Evolutionary conservation across 2,888 invertebrate genomes (phyloP), one percentile per base, ranked within the genome.

Genomic region (Orchesella flavescens): DNA sequence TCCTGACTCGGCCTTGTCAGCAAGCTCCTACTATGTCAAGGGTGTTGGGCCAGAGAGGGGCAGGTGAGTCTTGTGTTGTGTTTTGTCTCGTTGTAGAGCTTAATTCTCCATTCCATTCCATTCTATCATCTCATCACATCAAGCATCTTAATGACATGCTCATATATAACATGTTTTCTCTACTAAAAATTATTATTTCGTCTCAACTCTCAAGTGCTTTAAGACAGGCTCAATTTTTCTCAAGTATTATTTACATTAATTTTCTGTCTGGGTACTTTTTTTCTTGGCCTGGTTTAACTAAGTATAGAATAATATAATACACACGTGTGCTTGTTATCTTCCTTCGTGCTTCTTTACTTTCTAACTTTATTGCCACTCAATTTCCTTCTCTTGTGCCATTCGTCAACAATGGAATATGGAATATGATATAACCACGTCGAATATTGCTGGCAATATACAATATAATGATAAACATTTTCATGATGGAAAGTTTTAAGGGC

Each of bases 41-140:
- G 95, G 94, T 90, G 96, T 96, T 85, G 96, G 96, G 87, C 95
- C 96, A 68, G 94, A 94, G 89, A 94, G 95, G 90, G 95, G 94
- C 91, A 94, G 97, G 96, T 96, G 91, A 91, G 55, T 73, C 21
- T 19, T 34, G 7, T 34, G 7, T 34, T 34, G 3, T 34, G 34
- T 34, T 34, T 34, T 34, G n/a, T 63, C 13, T 17, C n/a, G 17
- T 34, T n/a, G n/a, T n/a, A n/a, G n/a, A n/a, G 34, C 34, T 34
- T 34, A 34, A 34, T 34, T 34, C 7, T 34, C n/a, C n/a, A n/a
- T 34, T 34, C 34, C n/a, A n/a, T n/a, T 34, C 34, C 34, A 34
- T 34, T 34, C 34, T 7, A 34, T 34, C 34, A 34, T 34, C 34
- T 7, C 34, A 34, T 34, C 34, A 34, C 2, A 2, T 34, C n/a